A percentile compares a stretch with the other conserved stretches of the same genome.
These are phyloP conservation scores for Halcyon malimbica DNA, from an alignment of 2,113 vertebrate genomes.

Conservation along the genomic window DNA sequence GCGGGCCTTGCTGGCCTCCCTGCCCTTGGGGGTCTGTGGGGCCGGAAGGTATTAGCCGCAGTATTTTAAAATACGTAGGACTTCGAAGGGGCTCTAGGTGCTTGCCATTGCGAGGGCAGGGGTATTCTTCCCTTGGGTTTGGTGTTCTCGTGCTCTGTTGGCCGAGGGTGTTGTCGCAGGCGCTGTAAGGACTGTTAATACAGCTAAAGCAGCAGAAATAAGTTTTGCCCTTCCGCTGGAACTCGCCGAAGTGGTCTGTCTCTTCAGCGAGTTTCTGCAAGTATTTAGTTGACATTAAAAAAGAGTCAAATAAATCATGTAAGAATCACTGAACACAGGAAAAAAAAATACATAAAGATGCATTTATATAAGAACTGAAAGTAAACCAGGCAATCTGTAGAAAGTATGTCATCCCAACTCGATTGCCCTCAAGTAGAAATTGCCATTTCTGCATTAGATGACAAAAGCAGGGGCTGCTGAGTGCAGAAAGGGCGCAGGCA, in stretches of 20 bases:
- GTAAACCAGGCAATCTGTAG: background rate
- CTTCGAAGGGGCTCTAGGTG: too few relatives aligned
- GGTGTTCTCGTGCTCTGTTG: background rate
- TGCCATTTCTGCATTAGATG: constrained; percentile 13
- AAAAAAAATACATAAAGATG: background rate
- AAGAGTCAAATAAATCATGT: background rate
- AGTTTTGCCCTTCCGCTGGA: background rate
- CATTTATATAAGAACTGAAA: background rate
- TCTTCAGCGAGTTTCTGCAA: background rate
- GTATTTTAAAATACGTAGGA: background rate
- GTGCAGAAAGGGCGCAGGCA: background rate
- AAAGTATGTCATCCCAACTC: background rate
- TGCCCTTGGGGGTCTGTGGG: background rate
- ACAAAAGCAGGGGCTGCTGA: background rate
- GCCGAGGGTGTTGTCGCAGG: accelerated
- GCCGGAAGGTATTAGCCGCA: background rate
- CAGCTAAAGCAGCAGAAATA: background rate
- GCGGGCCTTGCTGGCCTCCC: background rate
- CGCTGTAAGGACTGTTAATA: accelerated
- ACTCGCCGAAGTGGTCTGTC: background rate
- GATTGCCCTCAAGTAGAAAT: background rate
- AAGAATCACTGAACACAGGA: background rate
- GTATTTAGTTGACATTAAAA: background rate
- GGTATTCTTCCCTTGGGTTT: accelerated
- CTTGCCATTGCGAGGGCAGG: background rate